A percentile compares a stretch with the other conserved stretches of the same genome.
Evolutionary conservation across 2,113 vertebrate species (phyloP).

Genomic region (Bubo scandiacus): DNA sequence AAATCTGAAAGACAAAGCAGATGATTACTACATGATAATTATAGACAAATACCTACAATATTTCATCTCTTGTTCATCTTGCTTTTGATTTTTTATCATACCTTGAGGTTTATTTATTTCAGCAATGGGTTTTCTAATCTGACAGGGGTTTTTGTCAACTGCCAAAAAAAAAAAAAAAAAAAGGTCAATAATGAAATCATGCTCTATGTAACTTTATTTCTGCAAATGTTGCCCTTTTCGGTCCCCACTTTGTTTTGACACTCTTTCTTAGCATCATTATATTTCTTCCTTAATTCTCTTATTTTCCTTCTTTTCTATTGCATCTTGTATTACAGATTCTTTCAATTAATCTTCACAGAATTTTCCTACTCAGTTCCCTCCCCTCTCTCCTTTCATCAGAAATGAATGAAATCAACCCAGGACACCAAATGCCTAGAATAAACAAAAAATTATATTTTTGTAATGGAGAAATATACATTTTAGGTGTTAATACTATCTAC

Average conservation of each 20-base stretch:
- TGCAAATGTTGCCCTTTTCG: background rate
- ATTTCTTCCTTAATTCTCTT: background rate
- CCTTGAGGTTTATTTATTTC: background rate
- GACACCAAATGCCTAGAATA: background rate
- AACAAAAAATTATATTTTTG: background rate
- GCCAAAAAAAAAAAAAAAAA: background rate
- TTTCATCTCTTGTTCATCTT: background rate
- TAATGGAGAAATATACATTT: background rate
- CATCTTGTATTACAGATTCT: background rate
- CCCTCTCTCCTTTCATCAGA: background rate
- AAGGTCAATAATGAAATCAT: background rate
- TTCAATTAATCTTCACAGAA: background rate
- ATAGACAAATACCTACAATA: background rate
- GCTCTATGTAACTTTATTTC: background rate
- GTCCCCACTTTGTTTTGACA: background rate
- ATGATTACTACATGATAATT: background rate
- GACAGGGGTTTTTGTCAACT: background rate
- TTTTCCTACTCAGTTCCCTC: background rate
- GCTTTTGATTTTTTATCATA: background rate
- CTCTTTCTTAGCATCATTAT: background rate
- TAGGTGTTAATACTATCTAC: background rate
- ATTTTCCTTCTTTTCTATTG: background rate
- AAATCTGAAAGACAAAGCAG: background rate
- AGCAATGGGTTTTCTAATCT: background rate
- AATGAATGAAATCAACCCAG: background rate